A percentile compares a stretch with the other conserved stretches of the same genome.
Evolutionary conservation across 2,888 invertebrate genomes (phyloP).

Genomic region (Acleris holmiana): DNA sequence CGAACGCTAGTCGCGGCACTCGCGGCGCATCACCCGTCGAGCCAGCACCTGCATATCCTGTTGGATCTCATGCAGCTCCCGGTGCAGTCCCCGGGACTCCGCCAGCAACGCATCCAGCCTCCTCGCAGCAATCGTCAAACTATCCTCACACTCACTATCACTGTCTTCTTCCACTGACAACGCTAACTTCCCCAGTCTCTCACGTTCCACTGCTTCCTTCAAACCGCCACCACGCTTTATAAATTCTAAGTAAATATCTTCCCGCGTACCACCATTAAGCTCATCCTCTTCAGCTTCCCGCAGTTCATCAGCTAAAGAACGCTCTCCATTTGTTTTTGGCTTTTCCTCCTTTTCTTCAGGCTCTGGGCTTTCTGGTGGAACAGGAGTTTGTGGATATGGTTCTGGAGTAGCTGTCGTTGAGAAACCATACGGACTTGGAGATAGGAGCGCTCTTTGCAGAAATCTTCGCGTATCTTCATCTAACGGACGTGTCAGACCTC

Average conservation of each 20-base stretch:
- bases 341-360: constrained; percentile 8
- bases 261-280: constrained; percentile 48
- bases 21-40: constrained; percentile 69
- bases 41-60: constrained; percentile 83
- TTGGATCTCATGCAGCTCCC: constrained; percentile 76
- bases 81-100: constrained; percentile 74
- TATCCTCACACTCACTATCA: constrained; percentile 49
- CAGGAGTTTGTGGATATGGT: constrained; percentile 42
- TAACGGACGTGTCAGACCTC: constrained; percentile 66
- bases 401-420: constrained; percentile 56
- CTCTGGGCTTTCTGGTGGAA: constrained; percentile 32
- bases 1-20: constrained; percentile 74
- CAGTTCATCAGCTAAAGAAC: constrained; percentile 73
- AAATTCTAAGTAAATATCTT: constrained; percentile 58
- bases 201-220: constrained; percentile 68
- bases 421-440: constrained; percentile 60
- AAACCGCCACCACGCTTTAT: constrained; percentile 55
- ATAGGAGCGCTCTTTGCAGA: constrained; percentile 67
- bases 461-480: constrained; percentile 75
- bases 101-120: constrained; percentile 73
- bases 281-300: constrained; percentile 71
- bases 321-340: constrained; percentile 23
- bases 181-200: constrained; percentile 71
- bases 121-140: constrained; percentile 68
- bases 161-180: constrained; percentile 76